Percentiles rank a stretch among this genome's conserved stretches.
phyloP scores from a whole-genome alignment of 2,797 vertebrate species.

The Tadarida brasiliensis region DNA sequence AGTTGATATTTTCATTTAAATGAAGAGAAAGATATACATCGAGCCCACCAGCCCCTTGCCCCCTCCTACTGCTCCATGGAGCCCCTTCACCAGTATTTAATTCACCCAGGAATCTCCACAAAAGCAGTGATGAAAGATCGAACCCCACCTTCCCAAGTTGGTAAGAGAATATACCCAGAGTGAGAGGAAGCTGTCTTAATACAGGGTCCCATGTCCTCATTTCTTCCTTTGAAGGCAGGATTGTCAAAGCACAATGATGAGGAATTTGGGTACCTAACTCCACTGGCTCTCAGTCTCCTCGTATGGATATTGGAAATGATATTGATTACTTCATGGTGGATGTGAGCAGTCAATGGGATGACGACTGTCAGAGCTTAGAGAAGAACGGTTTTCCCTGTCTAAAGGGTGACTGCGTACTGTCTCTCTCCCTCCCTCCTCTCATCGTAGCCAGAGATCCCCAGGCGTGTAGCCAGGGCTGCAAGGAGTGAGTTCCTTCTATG shows the following conservation, averaged over 20 bases:
- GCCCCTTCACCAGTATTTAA: not conserved
- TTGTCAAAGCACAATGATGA: not conserved
- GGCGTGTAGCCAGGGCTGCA: not conserved
- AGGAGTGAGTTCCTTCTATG: not conserved
- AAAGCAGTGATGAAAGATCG: slow-evolving; percentile 26
- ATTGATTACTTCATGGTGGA: not conserved
- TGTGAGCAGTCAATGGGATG: not conserved
- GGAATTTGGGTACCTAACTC: slow-evolving; percentile 11
- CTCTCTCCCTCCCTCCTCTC: not conserved
- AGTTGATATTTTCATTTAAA: not conserved
- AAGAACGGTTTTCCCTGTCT: not conserved
- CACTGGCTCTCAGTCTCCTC: not conserved
- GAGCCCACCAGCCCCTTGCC: not conserved
- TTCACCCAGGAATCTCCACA: not conserved
- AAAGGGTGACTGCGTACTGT: not conserved
- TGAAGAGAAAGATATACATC: slow-evolving; percentile 34
- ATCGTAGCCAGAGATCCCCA: not conserved
- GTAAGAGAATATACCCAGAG: not conserved
- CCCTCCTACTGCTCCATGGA: not conserved
- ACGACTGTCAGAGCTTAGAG: not conserved
- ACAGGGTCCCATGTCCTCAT: not conserved
- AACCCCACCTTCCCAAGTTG: not conserved
- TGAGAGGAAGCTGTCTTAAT: not conserved
- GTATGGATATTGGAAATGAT: not conserved
- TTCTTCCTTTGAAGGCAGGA: not conserved